phyloP scores from a whole-genome alignment of 2,113 vertebrate genomes.

The Tiliqua scincoides region DNA sequence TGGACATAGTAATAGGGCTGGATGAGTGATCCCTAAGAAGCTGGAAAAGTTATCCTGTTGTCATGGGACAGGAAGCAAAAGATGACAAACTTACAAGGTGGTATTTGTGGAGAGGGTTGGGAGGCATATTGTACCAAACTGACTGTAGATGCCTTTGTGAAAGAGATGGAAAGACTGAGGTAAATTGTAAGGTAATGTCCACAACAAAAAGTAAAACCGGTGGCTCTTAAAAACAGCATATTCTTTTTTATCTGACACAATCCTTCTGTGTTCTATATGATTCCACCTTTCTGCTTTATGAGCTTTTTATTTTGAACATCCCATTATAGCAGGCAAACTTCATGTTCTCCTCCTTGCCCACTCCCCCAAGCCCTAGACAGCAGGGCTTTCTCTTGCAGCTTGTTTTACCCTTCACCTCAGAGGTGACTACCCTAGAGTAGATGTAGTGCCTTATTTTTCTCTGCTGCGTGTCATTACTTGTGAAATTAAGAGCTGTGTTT shows the following conservation, averaged over 20 bases:
- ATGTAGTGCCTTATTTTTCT: not conserved
- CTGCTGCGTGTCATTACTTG: not conserved
- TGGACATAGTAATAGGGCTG: not conserved
- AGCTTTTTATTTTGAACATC: not conserved
- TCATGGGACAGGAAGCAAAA: not conserved
- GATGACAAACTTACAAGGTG: not conserved
- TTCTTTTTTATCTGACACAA: not conserved
- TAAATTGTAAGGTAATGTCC: not conserved
- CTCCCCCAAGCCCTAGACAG: not conserved
- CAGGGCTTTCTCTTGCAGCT: not conserved
- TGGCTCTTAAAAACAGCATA: not conserved
- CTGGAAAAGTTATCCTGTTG: not conserved
- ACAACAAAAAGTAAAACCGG: not conserved
- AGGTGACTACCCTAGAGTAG: not conserved
- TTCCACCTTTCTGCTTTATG: conserved; percentile 2
- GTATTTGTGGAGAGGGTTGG: not conserved
- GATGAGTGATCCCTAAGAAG: not conserved
- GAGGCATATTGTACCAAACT: not conserved
- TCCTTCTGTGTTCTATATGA: not conserved
- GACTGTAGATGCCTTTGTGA: not conserved
- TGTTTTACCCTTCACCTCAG: conserved; percentile 15
- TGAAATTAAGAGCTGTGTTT: conserved; percentile 48
- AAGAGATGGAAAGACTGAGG: not conserved
- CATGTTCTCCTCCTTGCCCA: not conserved
- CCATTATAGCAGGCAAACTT: not conserved